Evolutionary conservation across 1,140 invertebrate genomes (phyloP), one percentile per base, ranked within the genome.

Genomic region (Drosophila kohkoa): DNA sequence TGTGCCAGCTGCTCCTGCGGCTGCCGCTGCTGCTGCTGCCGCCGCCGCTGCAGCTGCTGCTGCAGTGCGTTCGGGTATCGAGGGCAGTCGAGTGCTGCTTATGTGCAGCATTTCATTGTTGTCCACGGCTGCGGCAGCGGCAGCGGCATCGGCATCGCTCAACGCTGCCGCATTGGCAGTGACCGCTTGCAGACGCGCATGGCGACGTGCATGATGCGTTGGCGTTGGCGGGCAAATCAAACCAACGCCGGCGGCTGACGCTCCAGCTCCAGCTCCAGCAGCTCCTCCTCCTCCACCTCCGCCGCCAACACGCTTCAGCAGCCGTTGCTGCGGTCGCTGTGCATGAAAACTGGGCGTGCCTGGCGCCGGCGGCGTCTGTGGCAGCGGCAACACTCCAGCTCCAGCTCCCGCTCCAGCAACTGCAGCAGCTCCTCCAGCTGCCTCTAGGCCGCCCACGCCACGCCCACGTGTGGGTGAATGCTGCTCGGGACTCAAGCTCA

Each of bases 181-280:
- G 73, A 67, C 74, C 54, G 86, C 86, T 45, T 90, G 91, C 0
- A 92, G 75, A 16, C 91, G 88, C 8, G 88, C 85, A 76, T 92
- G 88, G 5, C 91, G 94, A 48, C 95, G 93, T 6, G 96, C 96
- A 82, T 96, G 96, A 92, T 97, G 96, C 0, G 96, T 97, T 0
- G 96, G 96, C 1, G 96, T 97, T 0, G 96, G 96, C 5, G 96
- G 96, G 89, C 96, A 97, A 32, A 95, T 93, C 6, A 91, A 58
- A 52, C 68, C 69, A 1, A 65, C 66, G 8, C 54, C 52, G 6
- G 25, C 68, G 11, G 7, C 28, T 0, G 25, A 38, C 0, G 77
- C 48, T 8, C 13, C 69, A 13, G 13, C 32, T 0, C 15, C 49
- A 38, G 64, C 73, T 1, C 32, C 43, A 0, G 13, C 48, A 10